Evolutionary conservation across 1,140 invertebrate species (phyloP).

Genomic region (Orchestia grillus): DNA sequence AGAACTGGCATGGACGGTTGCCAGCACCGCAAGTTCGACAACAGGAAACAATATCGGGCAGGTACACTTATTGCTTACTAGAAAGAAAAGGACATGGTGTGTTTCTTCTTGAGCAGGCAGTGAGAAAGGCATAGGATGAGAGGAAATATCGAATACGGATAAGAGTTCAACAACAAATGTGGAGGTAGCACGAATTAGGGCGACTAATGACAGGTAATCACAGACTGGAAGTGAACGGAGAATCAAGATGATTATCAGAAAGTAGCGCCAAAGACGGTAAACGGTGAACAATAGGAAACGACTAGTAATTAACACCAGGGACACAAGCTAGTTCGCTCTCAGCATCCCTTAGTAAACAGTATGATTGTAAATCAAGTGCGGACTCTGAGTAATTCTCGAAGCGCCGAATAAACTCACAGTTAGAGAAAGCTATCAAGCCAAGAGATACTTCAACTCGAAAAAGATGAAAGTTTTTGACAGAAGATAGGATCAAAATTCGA

Average conservation of each 20-base stretch:
- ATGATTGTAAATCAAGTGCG: not conserved
- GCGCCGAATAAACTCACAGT: not conserved
- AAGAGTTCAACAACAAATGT: not conserved
- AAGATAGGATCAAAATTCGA: not conserved
- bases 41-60: not conserved
- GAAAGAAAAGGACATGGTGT: conserved; percentile 1
- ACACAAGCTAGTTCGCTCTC: not conserved
- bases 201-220: not conserved
- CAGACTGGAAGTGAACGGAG: not conserved
- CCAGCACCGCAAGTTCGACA: not conserved
- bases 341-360: not conserved
- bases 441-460: not conserved
- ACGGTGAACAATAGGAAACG: not conserved
- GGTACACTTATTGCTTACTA: not conserved
- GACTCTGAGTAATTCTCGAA: not conserved
- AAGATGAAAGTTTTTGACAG: too few relatives aligned
- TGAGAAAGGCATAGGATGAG: not conserved
- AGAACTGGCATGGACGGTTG: not conserved
- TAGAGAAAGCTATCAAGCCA: not conserved
- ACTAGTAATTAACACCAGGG: not conserved
- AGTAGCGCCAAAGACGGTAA: not conserved
- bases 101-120: conserved; percentile 26
- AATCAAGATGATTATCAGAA: not conserved
- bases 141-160: not conserved
- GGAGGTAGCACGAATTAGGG: not conserved